These are phyloP conservation scores for Lamellibrachia satsuma DNA, from an alignment of 2,888 invertebrate species.

Conservation along the genomic window DNA sequence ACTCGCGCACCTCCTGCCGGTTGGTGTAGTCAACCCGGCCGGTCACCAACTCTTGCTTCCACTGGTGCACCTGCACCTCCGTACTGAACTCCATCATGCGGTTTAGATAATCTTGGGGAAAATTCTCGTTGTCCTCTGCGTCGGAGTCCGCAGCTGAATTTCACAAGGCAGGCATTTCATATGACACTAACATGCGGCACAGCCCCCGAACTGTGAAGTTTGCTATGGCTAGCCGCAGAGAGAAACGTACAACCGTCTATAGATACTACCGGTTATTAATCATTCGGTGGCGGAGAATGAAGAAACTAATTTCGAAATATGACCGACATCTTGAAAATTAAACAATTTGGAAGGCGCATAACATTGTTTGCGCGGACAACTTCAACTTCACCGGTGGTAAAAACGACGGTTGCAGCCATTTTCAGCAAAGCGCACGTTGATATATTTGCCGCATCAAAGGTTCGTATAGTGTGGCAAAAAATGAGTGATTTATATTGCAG, in stretches of 20 bases:
- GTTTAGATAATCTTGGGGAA: background rate
- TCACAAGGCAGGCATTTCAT: constrained; percentile 10
- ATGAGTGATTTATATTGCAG: background rate
- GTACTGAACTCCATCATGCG: constrained; percentile 27
- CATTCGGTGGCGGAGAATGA: background rate
- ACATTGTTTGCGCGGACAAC: background rate
- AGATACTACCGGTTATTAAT: background rate
- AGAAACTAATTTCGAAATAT: background rate
- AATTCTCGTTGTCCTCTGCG: background rate
- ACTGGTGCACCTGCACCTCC: constrained; percentile 29
- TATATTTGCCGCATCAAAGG: background rate
- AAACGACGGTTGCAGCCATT: background rate
- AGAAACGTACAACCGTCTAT: background rate
- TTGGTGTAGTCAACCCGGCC: constrained; percentile 34
- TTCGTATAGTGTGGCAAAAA: background rate
- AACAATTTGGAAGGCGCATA: background rate
- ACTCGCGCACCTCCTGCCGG: constrained; percentile 29
- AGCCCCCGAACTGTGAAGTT: background rate
- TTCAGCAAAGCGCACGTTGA: background rate
- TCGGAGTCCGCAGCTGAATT: constrained; percentile 8
- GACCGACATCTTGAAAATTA: background rate
- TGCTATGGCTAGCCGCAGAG: background rate
- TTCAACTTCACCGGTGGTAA: background rate
- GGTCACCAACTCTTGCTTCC: constrained; percentile 34
- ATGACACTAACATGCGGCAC: background rate